Conservation (phyloP, 1,140 invertebrate species). For the Tribolium castaneum region DNA sequence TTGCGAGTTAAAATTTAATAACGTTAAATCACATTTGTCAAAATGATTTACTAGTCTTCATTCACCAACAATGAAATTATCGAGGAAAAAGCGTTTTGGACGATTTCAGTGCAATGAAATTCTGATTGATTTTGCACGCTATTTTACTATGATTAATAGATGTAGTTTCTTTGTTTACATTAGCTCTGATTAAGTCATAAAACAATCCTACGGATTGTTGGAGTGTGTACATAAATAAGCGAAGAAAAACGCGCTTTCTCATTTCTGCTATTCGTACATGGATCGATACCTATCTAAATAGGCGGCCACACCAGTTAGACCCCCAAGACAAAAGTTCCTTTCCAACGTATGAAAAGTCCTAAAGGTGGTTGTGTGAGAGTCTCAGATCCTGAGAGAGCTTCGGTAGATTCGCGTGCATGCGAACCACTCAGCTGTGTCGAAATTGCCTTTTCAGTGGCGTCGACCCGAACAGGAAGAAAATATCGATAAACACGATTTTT, state of each 20-base stretch:
- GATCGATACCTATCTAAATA: too few species aligned
- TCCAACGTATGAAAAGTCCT: too few species aligned
- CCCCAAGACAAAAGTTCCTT: too few species aligned
- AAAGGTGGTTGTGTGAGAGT: neutral
- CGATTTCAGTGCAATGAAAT: constrained; percentile 18
- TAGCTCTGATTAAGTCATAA: neutral
- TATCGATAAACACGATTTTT: neutral
- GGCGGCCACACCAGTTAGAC: too few species aligned
- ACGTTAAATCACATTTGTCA: constrained; percentile 8
- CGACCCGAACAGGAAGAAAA: constrained; percentile 23
- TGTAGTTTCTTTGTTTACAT: constrained; percentile 14
- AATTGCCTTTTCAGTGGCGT: constrained; percentile 29
- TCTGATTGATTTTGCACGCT: constrained; percentile 40
- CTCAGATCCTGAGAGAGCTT: neutral
- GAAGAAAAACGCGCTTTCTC: neutral
- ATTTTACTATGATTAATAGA: constrained; percentile 39
- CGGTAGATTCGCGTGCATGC: constrained; percentile 16
- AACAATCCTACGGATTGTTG: neutral
- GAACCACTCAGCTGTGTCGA: constrained; percentile 22
- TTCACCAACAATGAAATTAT: constrained; percentile 13
- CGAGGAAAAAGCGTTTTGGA: constrained; percentile 10
- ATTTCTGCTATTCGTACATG: neutral
- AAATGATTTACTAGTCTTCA: constrained; percentile 5
- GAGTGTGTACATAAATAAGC: neutral
- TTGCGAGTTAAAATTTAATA: neutral